These are phyloP conservation scores for Gallinago undulata DNA, from an alignment of 2,113 vertebrate genomes.

Conservation along the genomic window DNA sequence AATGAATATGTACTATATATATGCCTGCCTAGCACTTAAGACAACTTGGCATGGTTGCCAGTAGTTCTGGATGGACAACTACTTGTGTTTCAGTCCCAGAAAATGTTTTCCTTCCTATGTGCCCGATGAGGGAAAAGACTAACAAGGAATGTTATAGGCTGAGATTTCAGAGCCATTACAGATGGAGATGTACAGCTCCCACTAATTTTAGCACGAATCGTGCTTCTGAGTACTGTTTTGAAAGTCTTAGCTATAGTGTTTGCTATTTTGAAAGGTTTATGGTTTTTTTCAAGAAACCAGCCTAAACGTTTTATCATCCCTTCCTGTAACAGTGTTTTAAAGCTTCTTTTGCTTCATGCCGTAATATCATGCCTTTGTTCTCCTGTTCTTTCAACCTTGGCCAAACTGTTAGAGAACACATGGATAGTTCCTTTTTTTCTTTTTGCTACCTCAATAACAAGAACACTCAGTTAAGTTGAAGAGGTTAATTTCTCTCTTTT, in stretches of 20 bases:
- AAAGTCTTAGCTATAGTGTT: not conserved
- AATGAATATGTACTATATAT: not conserved
- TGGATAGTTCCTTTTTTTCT: not conserved
- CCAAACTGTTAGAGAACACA: not conserved
- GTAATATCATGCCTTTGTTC: conserved; percentile 1
- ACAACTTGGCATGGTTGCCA: not conserved
- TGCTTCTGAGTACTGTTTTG: not conserved
- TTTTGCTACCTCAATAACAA: not conserved
- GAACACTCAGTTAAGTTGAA: not conserved
- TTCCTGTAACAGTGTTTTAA: not conserved
- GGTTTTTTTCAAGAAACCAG: not conserved
- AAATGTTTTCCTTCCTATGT: not conserved
- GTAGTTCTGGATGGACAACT: not conserved
- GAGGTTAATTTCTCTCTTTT: not conserved
- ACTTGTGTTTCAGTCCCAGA: not conserved
- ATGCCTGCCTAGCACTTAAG: not conserved
- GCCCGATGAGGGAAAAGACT: not conserved
- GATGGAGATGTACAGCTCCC: not conserved
- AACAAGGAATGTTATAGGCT: not conserved
- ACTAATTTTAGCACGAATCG: not conserved
- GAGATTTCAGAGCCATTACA: not conserved
- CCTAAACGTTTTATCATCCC: not conserved
- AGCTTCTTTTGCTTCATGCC: not conserved
- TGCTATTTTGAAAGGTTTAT: not conserved
- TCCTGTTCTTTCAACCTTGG: conserved; percentile 14